Conservation (phyloP, 2,797 vertebrate species). For the Telmatherina bonti region DNA sequence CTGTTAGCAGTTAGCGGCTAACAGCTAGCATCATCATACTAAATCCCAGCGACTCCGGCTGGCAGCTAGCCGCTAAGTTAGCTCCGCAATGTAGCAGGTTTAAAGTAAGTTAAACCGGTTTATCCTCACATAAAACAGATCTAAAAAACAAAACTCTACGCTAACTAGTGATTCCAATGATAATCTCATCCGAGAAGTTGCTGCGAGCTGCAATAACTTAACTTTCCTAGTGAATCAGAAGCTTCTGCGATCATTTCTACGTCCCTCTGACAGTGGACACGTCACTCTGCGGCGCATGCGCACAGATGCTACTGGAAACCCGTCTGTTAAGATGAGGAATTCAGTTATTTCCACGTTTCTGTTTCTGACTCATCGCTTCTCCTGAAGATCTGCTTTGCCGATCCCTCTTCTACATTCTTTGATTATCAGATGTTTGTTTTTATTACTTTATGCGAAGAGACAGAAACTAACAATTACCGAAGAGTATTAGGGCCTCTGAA, state of each 20-base stretch:
- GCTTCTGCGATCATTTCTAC: slow-evolving; percentile 53
- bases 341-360: too few relatives aligned
- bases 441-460: too few relatives aligned
- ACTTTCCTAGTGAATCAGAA: slow-evolving; percentile 8
- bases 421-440: too few relatives aligned
- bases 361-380: background rate
- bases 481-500: too few relatives aligned
- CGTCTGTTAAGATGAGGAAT: background rate
- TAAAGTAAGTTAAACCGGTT: slow-evolving; percentile 44
- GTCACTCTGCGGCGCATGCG: slow-evolving; percentile 69
- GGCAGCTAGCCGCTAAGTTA: slow-evolving; percentile 63
- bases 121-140: background rate
- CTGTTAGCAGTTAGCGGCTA: background rate
- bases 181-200: background rate
- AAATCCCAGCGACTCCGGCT: slow-evolving; percentile 23
- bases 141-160: background rate
- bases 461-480: too few relatives aligned
- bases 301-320: background rate
- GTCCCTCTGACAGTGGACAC: slow-evolving; percentile 70
- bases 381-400: background rate
- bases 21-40: slow-evolving; percentile 45
- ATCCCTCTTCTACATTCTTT: background rate
- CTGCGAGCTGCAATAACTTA: background rate
- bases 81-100: slow-evolving; percentile 46
- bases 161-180: fast-evolving